These are phyloP conservation scores for Pollachius pollachius DNA, from an alignment of 2,113 vertebrate genomes.

Conservation along the genomic window DNA sequence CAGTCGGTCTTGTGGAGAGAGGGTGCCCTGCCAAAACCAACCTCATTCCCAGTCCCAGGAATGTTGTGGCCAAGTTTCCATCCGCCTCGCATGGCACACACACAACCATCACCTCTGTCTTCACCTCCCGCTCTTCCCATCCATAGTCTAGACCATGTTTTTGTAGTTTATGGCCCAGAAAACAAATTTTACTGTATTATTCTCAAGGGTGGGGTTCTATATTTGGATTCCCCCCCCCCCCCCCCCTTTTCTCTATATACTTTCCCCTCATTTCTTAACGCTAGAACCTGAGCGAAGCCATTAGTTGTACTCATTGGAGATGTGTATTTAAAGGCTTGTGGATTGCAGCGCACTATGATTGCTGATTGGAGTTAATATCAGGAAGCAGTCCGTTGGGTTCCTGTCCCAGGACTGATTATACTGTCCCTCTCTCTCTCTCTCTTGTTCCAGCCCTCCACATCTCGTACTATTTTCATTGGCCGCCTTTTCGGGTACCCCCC, in stretches of 20 bases:
- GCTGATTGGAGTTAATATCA: conserved; percentile 68
- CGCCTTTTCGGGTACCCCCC: not conserved
- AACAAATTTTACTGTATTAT: conserved; percentile 37
- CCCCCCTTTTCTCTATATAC: too few species aligned
- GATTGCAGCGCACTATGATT: conserved; percentile 49
- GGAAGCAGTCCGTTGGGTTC: conserved; percentile 65
- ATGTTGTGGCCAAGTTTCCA: conserved; percentile 50
- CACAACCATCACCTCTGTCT: conserved; percentile 15
- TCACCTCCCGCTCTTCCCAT: conserved; percentile 26
- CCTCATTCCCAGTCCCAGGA: conserved; percentile 47
- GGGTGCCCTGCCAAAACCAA: conserved; percentile 43
- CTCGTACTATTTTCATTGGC: too few species aligned
- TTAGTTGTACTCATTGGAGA: conserved; percentile 37
- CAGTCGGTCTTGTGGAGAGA: conserved; percentile 23
- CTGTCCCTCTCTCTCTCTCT: conserved; percentile 17
- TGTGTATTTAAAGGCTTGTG: conserved; percentile 50
- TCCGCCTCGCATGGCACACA: conserved; percentile 21
- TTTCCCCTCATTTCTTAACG: conserved; percentile 32
- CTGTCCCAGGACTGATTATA: conserved; percentile 49
- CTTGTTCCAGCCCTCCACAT: not conserved
- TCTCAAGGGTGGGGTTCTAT: too few species aligned
- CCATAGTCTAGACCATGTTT: conserved; percentile 12
- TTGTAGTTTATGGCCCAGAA: conserved; percentile 15
- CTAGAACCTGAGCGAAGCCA: conserved; percentile 13
- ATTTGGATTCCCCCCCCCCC: too few species aligned